phyloP scores from a whole-genome alignment of 2,888 invertebrate species.

The Troides aeacus region DNA sequence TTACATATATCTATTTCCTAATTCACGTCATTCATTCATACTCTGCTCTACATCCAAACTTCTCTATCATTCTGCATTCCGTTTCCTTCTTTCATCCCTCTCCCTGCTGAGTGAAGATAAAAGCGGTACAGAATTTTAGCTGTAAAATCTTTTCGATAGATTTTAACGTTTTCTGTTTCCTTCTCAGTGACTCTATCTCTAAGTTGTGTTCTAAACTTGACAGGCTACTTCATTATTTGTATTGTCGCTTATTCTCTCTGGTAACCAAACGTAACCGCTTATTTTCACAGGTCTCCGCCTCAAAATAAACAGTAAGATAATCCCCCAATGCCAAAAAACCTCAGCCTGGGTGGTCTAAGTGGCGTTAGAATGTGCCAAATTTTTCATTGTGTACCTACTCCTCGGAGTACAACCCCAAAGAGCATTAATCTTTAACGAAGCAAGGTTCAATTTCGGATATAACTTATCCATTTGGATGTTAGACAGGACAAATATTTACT shows the following conservation, averaged over 20 bases:
- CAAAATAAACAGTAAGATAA: slow-evolving; percentile 62
- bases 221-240: slow-evolving; percentile 26
- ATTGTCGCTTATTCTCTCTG: slow-evolving; percentile 14
- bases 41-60: too few species aligned
- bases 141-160: too few species aligned
- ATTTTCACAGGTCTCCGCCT: slow-evolving; percentile 53
- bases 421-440: not conserved
- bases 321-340: slow-evolving; percentile 58
- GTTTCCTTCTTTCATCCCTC: too few species aligned
- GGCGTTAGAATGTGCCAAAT: slow-evolving; percentile 70
- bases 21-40: too few species aligned
- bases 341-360: slow-evolving; percentile 73
- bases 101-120: not conserved
- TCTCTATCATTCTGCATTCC: too few species aligned
- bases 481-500: slow-evolving; percentile 67
- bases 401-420: not conserved
- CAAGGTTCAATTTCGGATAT: slow-evolving; percentile 34
- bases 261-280: slow-evolving; percentile 33
- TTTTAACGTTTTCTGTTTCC: too few species aligned
- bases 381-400: slow-evolving; percentile 58
- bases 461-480: slow-evolving; percentile 40
- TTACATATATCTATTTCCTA: too few species aligned
- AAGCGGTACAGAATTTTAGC: not conserved
- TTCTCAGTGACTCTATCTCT: not conserved
- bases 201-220: slow-evolving; percentile 1